Conservation (phyloP, 1,140 invertebrate species). For the Medauroidea extradentata region DNA sequence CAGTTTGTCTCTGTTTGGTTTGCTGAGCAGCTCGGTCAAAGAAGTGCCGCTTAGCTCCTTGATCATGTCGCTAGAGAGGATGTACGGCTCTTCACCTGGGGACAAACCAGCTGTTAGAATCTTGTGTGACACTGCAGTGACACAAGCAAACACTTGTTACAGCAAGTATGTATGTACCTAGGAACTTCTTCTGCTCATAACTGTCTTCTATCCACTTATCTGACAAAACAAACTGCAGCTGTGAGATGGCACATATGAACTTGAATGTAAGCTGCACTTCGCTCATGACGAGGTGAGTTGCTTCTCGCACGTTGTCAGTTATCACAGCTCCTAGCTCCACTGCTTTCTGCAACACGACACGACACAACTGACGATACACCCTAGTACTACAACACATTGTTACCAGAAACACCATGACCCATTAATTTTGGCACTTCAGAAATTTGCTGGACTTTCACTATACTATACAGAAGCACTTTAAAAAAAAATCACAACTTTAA, state of each 20-base stretch:
- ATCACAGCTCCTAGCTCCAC: slow-evolving; percentile 73
- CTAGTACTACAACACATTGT: too few relatives aligned
- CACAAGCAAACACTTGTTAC: too few relatives aligned
- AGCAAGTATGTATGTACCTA: slow-evolving; percentile 49
- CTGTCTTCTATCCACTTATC: slow-evolving; percentile 82
- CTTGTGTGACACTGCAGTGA: background rate
- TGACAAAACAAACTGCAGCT: slow-evolving; percentile 70
- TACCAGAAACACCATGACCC: too few relatives aligned
- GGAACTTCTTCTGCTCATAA: slow-evolving; percentile 65
- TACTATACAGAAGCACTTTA: too few relatives aligned
- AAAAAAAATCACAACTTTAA: too few relatives aligned
- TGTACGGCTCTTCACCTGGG: slow-evolving; percentile 60
- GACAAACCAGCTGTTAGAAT: slow-evolving; percentile 6
- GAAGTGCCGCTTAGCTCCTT: slow-evolving; percentile 75
- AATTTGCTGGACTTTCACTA: too few relatives aligned
- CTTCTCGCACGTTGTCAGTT: slow-evolving; percentile 59
- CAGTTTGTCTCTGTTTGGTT: slow-evolving; percentile 50
- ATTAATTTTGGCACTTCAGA: too few relatives aligned
- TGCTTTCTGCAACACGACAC: slow-evolving; percentile 58
- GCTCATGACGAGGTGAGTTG: slow-evolving; percentile 83
- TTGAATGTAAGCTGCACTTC: slow-evolving; percentile 76
- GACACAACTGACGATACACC: too few relatives aligned
- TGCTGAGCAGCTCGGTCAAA: slow-evolving; percentile 65
- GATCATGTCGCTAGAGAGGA: slow-evolving; percentile 66
- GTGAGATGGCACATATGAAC: slow-evolving; percentile 73